A percentile compares a stretch with the other conserved stretches of the same genome.
These are phyloP conservation scores for Styela plicata DNA, from an alignment of 23 tunicate genomes.

Conservation along the genomic window DNA sequence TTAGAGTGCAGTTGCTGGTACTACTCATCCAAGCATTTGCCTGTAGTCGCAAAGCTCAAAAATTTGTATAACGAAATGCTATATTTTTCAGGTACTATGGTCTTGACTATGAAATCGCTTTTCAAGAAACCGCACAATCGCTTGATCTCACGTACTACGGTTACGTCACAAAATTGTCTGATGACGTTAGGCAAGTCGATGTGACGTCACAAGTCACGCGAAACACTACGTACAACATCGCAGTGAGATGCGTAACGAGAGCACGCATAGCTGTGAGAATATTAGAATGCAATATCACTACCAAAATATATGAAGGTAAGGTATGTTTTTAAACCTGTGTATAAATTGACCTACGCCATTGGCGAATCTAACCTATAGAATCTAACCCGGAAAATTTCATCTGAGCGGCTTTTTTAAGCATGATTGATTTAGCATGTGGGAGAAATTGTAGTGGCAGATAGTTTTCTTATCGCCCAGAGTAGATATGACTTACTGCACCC, in stretches of 20 bases:
- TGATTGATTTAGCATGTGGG: too few relatives aligned
- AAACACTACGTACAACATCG: conserved; percentile 6
- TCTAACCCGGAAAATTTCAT: too few relatives aligned
- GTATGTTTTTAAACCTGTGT: too few relatives aligned
- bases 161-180: background rate
- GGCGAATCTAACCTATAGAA: too few relatives aligned
- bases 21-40: too few relatives aligned
- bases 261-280: background rate
- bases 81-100: conserved; percentile 5
- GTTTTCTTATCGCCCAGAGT: too few relatives aligned
- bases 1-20: too few relatives aligned
- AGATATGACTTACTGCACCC: too few relatives aligned
- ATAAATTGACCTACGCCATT: too few relatives aligned
- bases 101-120: background rate
- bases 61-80: background rate
- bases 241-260: background rate
- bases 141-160: background rate
- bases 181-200: background rate
- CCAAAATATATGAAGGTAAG: background rate
- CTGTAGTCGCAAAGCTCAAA: background rate
- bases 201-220: background rate
- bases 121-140: background rate
- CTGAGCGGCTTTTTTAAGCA: too few relatives aligned
- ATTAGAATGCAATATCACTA: background rate
- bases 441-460: too few relatives aligned